A percentile compares a stretch with the other conserved stretches of the same genome.
phyloP scores from a whole-genome alignment of 1,140 invertebrate species.

The Cephus cinctus region DNA sequence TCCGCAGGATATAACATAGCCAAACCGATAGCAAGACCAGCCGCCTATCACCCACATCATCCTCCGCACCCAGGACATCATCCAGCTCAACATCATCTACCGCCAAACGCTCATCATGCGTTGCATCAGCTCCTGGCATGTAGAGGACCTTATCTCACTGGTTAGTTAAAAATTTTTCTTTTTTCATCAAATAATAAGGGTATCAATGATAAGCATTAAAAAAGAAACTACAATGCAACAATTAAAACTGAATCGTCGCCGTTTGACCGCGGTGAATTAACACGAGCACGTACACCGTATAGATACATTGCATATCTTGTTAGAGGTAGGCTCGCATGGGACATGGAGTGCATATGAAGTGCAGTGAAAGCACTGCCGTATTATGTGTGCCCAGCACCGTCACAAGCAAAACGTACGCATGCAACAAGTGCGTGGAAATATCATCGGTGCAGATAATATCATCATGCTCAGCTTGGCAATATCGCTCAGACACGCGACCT shows the following conservation, averaged over 20 bases:
- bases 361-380: constrained; percentile 49
- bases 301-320: constrained; percentile 46
- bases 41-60: constrained; percentile 55
- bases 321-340: constrained; percentile 45
- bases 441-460: constrained; percentile 51
- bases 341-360: constrained; percentile 55
- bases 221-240: too few relatives aligned
- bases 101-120: constrained; percentile 55
- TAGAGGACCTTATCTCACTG: constrained; percentile 58
- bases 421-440: constrained; percentile 55
- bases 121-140: constrained; percentile 54
- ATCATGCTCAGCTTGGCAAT: constrained; percentile 47
- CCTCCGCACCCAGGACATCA: constrained; percentile 48
- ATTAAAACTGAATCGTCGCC: too few relatives aligned
- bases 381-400: constrained; percentile 39
- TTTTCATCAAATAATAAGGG: too few relatives aligned
- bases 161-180: too few relatives aligned
- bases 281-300: too few relatives aligned
- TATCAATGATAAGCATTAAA: too few relatives aligned
- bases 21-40: constrained; percentile 59
- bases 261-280: too few relatives aligned
- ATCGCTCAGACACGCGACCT: constrained; percentile 34
- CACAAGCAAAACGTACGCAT: constrained; percentile 46
- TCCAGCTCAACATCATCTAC: constrained; percentile 50
- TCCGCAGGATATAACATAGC: constrained; percentile 54